Percentiles rank a stretch among this genome's conserved stretches.
phyloP scores from a whole-genome alignment of 1,140 invertebrate species.

The Pemphigus obesinymphae region DNA sequence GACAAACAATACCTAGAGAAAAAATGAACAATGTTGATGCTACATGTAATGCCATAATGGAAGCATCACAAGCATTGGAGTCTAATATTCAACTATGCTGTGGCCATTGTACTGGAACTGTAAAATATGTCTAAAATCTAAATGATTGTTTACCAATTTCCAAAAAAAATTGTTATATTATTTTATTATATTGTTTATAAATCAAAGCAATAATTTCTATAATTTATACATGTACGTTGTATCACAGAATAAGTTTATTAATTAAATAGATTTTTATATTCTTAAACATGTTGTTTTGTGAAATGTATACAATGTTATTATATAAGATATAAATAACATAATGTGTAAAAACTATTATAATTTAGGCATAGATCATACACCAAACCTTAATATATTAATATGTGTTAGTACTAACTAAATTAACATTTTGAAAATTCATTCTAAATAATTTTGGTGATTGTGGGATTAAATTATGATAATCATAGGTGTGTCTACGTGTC shows the following conservation, averaged over 20 bases:
- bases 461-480: no score
- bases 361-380: no score
- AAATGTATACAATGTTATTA: neutral
- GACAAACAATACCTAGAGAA: constrained; percentile 14
- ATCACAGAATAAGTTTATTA: no score
- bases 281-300: neutral
- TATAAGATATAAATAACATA: no score
- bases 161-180: neutral
- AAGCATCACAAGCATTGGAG: constrained; percentile 30
- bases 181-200: neutral
- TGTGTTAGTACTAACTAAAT: no score
- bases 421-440: no score
- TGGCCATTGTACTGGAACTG: constrained; percentile 16
- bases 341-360: no score
- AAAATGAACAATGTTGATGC: constrained; percentile 31
- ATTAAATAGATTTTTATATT: neutral
- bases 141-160: neutral
- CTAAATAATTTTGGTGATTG: no score
- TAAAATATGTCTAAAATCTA: constrained; percentile 19
- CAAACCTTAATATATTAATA: no score
- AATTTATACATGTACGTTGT: no score
- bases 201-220: neutral
- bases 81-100: constrained; percentile 35
- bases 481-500: no score
- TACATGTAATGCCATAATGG: constrained; percentile 36